Percentiles rank a stretch among this genome's conserved stretches.
These are phyloP conservation scores for Kryptolebias marmoratus DNA, from an alignment of 2,113 vertebrate species.

Conservation along the genomic window DNA sequence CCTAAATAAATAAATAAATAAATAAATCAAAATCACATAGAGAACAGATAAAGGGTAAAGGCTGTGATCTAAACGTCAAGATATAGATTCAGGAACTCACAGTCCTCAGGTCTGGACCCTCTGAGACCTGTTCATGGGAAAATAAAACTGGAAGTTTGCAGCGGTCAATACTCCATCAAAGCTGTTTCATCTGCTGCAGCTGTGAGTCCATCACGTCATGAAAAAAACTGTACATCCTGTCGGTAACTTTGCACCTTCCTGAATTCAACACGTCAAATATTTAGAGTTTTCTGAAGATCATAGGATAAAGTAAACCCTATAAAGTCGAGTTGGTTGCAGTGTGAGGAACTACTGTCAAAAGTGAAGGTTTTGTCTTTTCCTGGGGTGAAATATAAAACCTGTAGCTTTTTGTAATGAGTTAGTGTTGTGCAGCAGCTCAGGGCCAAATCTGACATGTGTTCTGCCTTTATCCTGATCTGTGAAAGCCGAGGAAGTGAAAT, in stretches of 20 bases:
- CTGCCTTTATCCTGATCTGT: too few species aligned
- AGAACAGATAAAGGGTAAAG: not conserved
- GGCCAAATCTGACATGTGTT: too few species aligned
- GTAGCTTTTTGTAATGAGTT: too few species aligned
- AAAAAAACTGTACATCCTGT: not conserved
- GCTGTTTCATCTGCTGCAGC: not conserved
- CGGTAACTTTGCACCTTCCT: constrained; percentile 7
- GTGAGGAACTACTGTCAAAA: too few species aligned
- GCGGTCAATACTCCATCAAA: constrained; percentile 2
- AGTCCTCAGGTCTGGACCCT: not conserved
- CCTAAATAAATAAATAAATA: not conserved
- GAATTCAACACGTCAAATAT: constrained; percentile 46
- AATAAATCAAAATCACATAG: not conserved
- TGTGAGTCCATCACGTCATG: not conserved
- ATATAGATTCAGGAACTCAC: not conserved
- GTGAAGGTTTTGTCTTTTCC: too few species aligned
- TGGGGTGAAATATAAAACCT: too few species aligned
- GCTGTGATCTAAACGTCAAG: not conserved
- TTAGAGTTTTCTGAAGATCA: constrained; percentile 25
- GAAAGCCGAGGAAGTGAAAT: too few species aligned
- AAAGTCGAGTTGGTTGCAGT: too few species aligned
- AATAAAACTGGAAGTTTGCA: not conserved
- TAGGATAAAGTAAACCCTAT: too few species aligned
- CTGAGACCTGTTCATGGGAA: not conserved
- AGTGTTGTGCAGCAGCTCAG: too few species aligned